Conservation (phyloP, 2,888 invertebrate species). For the Rhopalosiphum nymphaeae region DNA sequence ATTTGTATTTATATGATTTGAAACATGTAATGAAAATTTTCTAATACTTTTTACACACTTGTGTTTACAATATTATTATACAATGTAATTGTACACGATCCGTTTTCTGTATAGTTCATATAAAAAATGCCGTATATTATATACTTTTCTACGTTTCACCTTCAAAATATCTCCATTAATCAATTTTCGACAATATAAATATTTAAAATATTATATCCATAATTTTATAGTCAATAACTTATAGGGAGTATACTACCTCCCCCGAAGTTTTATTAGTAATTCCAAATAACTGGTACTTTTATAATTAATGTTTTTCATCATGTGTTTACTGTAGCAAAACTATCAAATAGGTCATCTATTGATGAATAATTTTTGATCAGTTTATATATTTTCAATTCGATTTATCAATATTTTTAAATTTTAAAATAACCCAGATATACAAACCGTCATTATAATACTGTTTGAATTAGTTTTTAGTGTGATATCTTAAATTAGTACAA, state of each 20-base stretch:
- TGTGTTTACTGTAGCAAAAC: too few relatives aligned
- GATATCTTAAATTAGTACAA: too few relatives aligned
- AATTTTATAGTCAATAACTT: too few relatives aligned
- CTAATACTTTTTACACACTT: background rate
- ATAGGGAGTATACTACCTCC: background rate
- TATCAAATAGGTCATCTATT: too few relatives aligned
- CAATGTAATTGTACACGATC: background rate
- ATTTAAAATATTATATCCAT: background rate
- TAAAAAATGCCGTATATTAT: background rate
- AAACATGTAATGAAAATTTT: background rate
- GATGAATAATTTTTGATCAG: too few relatives aligned
- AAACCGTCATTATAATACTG: too few relatives aligned
- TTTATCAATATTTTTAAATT: too few relatives aligned
- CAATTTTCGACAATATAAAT: background rate
- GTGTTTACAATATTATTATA: background rate
- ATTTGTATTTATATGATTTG: background rate
- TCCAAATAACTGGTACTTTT: too few relatives aligned
- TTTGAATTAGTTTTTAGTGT: too few relatives aligned
- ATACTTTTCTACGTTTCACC: background rate
- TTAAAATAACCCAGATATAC: too few relatives aligned
- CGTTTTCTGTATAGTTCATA: background rate
- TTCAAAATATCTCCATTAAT: background rate
- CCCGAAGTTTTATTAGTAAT: background rate
- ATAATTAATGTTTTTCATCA: too few relatives aligned
- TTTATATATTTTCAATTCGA: too few relatives aligned